Base-by-base conservation (phyloP, 2,888 invertebrate genomes). In the Leucoma salicis region DNA sequence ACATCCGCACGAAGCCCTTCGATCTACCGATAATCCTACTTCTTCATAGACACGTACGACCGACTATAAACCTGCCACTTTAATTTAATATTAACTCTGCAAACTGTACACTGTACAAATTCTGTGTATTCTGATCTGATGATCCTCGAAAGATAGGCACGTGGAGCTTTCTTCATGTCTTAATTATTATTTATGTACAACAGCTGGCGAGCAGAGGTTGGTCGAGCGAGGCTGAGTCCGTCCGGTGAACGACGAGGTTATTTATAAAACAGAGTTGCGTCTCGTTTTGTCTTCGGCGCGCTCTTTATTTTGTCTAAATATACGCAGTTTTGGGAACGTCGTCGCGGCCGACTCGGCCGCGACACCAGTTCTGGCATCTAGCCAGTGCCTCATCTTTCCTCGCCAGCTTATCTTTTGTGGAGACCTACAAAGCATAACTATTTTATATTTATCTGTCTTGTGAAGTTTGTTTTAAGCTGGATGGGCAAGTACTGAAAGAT, bases 221-320 rank as follows among this genome's bases (percentile, higher is more conserved):
- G 79, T 64, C 74, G 79, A 68, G 67, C 74, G 77, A 77, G 75
- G 81, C 82, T 74, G 78, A 75, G 66, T 78, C 77, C 82, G 85
- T 82, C 82, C 85, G 85, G 81, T 82, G 85, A 86, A 83, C 87
- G 86, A 85, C 84, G 82, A 53, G 72, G 84, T 83, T 88, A 88
- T 89, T 89, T 88, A 86, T 87, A 88, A 88, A 88, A 83, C 87
- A 83, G 86, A 87, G 80, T 87, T 82, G 88, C 83, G 85, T 89
- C 89, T 87, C 88, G 87, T 87, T 88, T 88, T 88, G 89, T 89
- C 87, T 88, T 88, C 86, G 80, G 83, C 75, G 78, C 83, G 83
- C 87, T 89, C 88, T 89, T 89, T 88, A 89, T 89, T 89, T 89
- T 88, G 86, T 89, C 88, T 88, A 89, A 89, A 88, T 88, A 89